Percentiles rank a stretch among this genome's conserved stretches.
phyloP scores from a whole-genome alignment of 2,888 invertebrate species.

The Leucania comma region DNA sequence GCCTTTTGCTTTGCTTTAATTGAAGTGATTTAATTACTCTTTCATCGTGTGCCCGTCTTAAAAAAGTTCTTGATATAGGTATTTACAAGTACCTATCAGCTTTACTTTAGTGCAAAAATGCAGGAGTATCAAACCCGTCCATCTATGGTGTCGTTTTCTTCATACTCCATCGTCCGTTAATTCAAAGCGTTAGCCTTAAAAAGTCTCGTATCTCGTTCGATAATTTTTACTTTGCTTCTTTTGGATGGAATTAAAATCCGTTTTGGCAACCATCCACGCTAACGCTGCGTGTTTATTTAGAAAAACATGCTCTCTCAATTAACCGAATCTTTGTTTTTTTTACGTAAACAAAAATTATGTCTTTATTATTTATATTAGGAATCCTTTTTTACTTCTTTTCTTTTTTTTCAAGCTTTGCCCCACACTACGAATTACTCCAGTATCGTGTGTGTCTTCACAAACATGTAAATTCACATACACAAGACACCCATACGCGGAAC shows the following conservation, averaged over 20 bases:
- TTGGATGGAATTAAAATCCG: slow-evolving; percentile 61
- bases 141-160: slow-evolving; percentile 24
- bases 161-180: slow-evolving; percentile 27
- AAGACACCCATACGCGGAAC: no score
- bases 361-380: not conserved
- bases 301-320: slow-evolving; percentile 60
- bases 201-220: slow-evolving; percentile 51
- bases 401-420: no score
- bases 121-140: not conserved
- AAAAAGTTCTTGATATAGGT: not conserved
- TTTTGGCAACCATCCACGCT: slow-evolving; percentile 54
- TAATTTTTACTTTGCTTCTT: slow-evolving; percentile 44
- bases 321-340: slow-evolving; percentile 51
- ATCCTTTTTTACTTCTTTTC: not conserved
- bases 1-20: not conserved
- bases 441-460: no score
- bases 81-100: not conserved
- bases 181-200: slow-evolving; percentile 38
- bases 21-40: slow-evolving; percentile 1
- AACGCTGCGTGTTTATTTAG: slow-evolving; percentile 60
- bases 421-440: no score
- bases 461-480: no score
- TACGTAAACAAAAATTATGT: not conserved
- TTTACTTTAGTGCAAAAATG: slow-evolving; percentile 9
- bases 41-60: no score